phyloP scores from a whole-genome alignment of 2,888 invertebrate species.

The Pterobdella sp. region DNA sequence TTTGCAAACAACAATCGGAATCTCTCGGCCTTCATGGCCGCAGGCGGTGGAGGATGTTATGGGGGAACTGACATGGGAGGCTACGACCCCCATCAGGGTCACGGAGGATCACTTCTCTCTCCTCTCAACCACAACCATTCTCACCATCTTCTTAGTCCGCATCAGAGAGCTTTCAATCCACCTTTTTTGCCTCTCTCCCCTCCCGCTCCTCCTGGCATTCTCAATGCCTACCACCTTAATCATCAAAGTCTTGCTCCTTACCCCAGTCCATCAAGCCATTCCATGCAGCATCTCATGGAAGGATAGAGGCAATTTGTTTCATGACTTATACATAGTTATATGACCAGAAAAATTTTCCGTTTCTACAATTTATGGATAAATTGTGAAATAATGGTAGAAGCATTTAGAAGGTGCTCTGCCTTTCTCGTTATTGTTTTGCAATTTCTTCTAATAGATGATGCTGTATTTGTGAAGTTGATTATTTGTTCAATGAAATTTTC shows the following conservation, averaged over 20 bases:
- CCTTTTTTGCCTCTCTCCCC: slow-evolving; percentile 12
- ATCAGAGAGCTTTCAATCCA: slow-evolving; percentile 9
- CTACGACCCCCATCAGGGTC: slow-evolving; percentile 19
- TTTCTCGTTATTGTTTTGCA: too few species aligned
- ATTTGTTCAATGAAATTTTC: too few species aligned
- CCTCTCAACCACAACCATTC: slow-evolving; percentile 17
- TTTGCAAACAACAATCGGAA: slow-evolving; percentile 8
- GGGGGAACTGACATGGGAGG: slow-evolving; percentile 2
- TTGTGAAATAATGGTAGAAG: too few species aligned
- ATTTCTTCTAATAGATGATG: too few species aligned
- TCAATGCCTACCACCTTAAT: slow-evolving; percentile 21
- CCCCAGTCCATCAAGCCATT: slow-evolving; percentile 1
- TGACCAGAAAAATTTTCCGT: too few species aligned
- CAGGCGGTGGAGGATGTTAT: slow-evolving; percentile 20
- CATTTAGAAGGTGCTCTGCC: too few species aligned
- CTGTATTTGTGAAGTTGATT: too few species aligned
- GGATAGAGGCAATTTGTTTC: slow-evolving; percentile 10
- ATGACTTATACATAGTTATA: too few species aligned
- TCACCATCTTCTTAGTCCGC: slow-evolving; percentile 21
- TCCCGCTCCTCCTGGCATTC: slow-evolving; percentile 18
- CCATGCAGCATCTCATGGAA: slow-evolving; percentile 28
- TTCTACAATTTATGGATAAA: too few species aligned
- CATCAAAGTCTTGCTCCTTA: slow-evolving; percentile 17
- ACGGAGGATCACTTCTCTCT: neutral
- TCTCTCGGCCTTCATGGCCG: slow-evolving; percentile 8